These are phyloP conservation scores for Megastigmus dorsalis DNA, from an alignment of 2,888 invertebrate genomes.

Conservation along the genomic window DNA sequence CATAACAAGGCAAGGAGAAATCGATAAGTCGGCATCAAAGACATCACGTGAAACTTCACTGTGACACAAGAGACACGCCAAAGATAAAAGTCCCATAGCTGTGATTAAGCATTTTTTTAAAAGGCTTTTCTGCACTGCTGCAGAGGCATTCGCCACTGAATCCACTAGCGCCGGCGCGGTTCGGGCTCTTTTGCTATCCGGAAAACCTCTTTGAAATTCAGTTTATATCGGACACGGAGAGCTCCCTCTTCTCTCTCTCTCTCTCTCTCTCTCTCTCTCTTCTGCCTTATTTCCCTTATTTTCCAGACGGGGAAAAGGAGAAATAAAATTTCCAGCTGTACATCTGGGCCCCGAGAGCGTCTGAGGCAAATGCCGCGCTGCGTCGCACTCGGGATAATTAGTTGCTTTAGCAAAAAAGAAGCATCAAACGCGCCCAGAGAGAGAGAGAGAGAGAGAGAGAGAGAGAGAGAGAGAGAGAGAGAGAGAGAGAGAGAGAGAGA, in stretches of 20 bases:
- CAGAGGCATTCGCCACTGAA: too few relatives aligned
- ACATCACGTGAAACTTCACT: not conserved
- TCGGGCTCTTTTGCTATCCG: not conserved
- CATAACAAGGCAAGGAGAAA: not conserved
- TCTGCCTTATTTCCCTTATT: slow-evolving; percentile 10
- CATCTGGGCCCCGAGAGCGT: too few relatives aligned
- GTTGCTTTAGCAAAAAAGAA: slow-evolving; percentile 49
- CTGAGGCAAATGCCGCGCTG: slow-evolving; percentile 13
- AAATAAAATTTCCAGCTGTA: slow-evolving; percentile 40
- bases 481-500: not conserved
- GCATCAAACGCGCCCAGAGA: slow-evolving; percentile 34
- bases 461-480: not conserved
- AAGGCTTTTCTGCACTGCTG: not conserved
- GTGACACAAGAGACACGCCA: not conserved
- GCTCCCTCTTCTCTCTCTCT: not conserved
- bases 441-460: not conserved
- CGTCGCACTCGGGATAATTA: slow-evolving; percentile 52
- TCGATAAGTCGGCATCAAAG: slow-evolving; percentile 17
- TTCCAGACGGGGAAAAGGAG: not conserved
- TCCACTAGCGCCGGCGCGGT: too few relatives aligned
- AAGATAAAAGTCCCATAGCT: slow-evolving; percentile 29
- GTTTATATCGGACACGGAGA: slow-evolving; percentile 11
- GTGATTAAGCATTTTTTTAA: slow-evolving; percentile 31
- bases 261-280: not conserved
- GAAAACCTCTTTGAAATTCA: slow-evolving; percentile 5